Base-by-base conservation (phyloP, 2,888 invertebrate genomes). In the Cancer borealis region DNA sequence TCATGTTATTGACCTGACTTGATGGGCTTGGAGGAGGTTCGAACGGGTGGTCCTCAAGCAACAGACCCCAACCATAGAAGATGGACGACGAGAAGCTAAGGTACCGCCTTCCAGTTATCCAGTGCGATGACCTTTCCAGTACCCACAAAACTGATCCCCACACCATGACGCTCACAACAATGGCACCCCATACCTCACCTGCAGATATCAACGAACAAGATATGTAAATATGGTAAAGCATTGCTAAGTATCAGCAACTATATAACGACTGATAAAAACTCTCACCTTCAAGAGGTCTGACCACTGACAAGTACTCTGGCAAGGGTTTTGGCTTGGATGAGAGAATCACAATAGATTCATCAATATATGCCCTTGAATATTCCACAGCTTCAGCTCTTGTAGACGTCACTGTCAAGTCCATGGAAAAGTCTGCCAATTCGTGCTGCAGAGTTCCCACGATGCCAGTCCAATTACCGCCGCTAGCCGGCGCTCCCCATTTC, bases 391-490 rank as follows among this genome's bases (percentile, higher is more conserved):
- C 47, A 14, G 89, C 21, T 6, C 94, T 73, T 5, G 39, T 26
- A 0, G 79, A 54, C 4, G 79, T 49, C 39, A 73, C 45, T 6
- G 93, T 73, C 30, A 94, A 26, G 54, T 73, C 46, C 79, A 94
- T 49, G 87, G 93, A 79, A 66, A 94, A 91, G 66, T 94, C 94
- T 79, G 93, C 93, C 60, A 39, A 39, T 3, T 91, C 87, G 91
- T 93, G 93, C 88, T 94, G 94, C 46, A 94, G 93, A 12, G 91
- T 91, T 26, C 94, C 94, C 10, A 94, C 91, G 12, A 84, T 87
- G 12, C 94, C 94, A 6, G 94, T 92, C 94, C 94, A 94, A 91
- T 94, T 94, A 17, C 94, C 94, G 6, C 73, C 92, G 0, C 39
- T 46, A 6, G 26, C 30, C n/a, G 10, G 39, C 10, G 30, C 17